Evolutionary conservation across 2,113 vertebrate genomes (phyloP).

Genomic region (Bubo bubo): DNA sequence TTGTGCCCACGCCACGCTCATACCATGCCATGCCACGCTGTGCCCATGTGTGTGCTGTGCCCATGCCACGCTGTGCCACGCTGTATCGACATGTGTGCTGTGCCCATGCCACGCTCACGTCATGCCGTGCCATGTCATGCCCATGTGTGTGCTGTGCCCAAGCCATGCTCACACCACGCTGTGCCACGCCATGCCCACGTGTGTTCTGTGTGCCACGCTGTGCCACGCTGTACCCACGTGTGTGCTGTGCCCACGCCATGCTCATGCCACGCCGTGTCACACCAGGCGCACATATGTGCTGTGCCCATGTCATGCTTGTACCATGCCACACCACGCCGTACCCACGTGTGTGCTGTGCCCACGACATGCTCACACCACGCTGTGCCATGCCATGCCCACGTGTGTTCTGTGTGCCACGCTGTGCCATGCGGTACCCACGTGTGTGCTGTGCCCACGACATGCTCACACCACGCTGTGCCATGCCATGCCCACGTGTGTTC

Average conservation of each 20-base stretch:
- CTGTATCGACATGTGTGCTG: neutral
- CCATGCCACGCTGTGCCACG: too few species aligned
- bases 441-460: neutral
- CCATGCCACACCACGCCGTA: neutral
- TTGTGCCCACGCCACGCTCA: too few species aligned
- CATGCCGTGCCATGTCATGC: too few species aligned
- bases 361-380: fast-evolving
- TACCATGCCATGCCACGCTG: too few species aligned
- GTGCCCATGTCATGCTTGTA: too few species aligned
- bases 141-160: fast-evolving
- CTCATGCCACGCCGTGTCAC: neutral
- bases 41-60: too few species aligned
- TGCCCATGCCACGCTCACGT: neutral
- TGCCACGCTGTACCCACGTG: neutral
- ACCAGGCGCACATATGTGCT: too few species aligned
- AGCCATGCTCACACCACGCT: neutral
- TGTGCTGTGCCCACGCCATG: neutral
- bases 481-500: too few species aligned
- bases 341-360: too few species aligned
- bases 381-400: too few species aligned
- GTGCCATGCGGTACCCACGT: neutral
- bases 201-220: neutral
- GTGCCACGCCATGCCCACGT: neutral
- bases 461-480: too few species aligned
- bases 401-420: too few species aligned